phyloP scores from a whole-genome alignment of 2,797 vertebrate genomes.

The Cynodonichthys magdalenae region DNA sequence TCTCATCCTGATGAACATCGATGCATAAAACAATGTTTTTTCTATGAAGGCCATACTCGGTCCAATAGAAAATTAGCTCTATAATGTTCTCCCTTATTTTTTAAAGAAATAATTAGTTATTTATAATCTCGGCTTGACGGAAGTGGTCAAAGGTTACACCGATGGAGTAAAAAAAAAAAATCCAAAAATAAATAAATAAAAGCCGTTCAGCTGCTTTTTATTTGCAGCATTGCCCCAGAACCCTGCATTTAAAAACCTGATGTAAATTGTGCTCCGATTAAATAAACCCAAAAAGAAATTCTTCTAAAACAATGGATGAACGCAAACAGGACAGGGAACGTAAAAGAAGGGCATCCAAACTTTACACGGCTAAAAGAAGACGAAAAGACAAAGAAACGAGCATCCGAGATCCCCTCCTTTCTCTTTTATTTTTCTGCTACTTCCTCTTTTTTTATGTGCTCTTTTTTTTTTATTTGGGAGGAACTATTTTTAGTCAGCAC shows the following conservation, averaged over 20 bases:
- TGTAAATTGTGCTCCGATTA: slow-evolving; percentile 37
- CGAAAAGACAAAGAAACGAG: not conserved
- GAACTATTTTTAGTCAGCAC: slow-evolving; percentile 67
- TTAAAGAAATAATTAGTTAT: slow-evolving; percentile 18
- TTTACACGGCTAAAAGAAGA: not conserved
- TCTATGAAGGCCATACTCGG: slow-evolving; percentile 69
- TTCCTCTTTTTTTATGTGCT: not conserved
- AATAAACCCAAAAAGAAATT: not conserved
- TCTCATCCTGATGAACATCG: slow-evolving; percentile 32
- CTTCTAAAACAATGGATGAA: not conserved
- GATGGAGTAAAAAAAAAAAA: slow-evolving; percentile 5
- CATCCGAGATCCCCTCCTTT: not conserved
- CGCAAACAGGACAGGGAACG: slow-evolving; percentile 27
- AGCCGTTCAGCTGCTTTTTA: slow-evolving; percentile 3
- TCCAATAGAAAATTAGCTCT: slow-evolving; percentile 75
- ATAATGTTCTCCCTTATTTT: slow-evolving; percentile 56
- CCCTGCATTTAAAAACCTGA: slow-evolving; percentile 34
- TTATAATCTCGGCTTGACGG: slow-evolving; percentile 55
- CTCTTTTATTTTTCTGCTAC: slow-evolving; percentile 9
- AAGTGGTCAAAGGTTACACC: slow-evolving; percentile 33
- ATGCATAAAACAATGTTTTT: slow-evolving; percentile 60
- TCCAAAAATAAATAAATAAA: too few relatives aligned
- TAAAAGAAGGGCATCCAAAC: not conserved
- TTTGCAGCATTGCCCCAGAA: slow-evolving; percentile 24
- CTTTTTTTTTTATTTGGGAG: slow-evolving; percentile 8